Conservation (phyloP, 2,888 invertebrate genomes). For the Euspilapteryx auroguttella region DNA sequence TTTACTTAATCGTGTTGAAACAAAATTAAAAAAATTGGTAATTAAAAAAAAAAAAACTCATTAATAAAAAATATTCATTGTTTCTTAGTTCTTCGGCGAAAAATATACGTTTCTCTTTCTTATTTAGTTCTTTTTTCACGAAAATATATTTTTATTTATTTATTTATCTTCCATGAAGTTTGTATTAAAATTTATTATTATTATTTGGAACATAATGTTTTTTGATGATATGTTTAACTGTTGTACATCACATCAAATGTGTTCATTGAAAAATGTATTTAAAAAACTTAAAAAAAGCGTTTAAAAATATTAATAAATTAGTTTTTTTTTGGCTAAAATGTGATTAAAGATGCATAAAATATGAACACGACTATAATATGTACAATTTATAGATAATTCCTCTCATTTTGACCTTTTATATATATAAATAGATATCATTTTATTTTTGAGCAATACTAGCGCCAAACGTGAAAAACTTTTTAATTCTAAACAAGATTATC, state of each 20-base stretch:
- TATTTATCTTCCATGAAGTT: too few species aligned
- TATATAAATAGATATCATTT: slow-evolving; percentile 28
- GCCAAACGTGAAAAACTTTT: too few species aligned
- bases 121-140: slow-evolving; percentile 19
- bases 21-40: not conserved
- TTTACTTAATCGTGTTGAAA: too few species aligned
- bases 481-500: too few species aligned
- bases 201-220: slow-evolving; percentile 3
- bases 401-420: slow-evolving; percentile 57
- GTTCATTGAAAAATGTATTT: slow-evolving; percentile 3
- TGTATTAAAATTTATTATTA: slow-evolving; percentile 17
- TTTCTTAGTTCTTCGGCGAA: slow-evolving; percentile 10
- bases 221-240: slow-evolving; percentile 39
- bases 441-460: too few species aligned
- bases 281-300: slow-evolving; percentile 6
- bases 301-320: slow-evolving; percentile 5
- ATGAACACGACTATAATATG: too few species aligned
- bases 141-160: slow-evolving; percentile 31
- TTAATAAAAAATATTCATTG: slow-evolving; percentile 1
- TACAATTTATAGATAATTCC: slow-evolving; percentile 55
- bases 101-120: slow-evolving; percentile 17
- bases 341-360: too few species aligned
- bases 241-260: slow-evolving; percentile 28
- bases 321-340: too few species aligned
- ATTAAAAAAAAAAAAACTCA: not conserved